phyloP scores from a whole-genome alignment of 2,888 invertebrate genomes.

The Gibbula magus region DNA sequence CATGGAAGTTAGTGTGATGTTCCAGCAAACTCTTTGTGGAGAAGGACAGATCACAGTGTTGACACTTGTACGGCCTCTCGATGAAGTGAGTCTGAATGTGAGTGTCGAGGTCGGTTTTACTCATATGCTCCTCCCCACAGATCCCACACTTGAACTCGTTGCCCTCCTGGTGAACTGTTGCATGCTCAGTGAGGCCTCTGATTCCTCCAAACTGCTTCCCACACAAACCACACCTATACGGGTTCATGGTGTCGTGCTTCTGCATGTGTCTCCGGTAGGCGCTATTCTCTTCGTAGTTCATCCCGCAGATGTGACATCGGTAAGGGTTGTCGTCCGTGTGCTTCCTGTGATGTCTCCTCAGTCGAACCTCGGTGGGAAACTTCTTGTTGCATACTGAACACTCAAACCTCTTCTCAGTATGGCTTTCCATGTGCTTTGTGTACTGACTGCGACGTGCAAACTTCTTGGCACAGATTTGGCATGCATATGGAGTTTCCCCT shows the following conservation, averaged over 20 bases:
- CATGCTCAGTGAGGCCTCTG: background rate
- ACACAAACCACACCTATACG: background rate
- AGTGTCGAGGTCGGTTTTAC: background rate
- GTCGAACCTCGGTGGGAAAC: background rate
- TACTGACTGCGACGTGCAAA: background rate
- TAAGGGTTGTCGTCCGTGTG: conserved; percentile 7
- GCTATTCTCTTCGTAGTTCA: conserved; percentile 16
- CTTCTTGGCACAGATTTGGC: background rate
- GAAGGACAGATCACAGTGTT: conserved; percentile 1
- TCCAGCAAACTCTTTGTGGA: conserved; percentile 9
- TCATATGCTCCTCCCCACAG: background rate
- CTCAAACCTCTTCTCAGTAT: background rate
- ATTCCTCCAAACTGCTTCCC: conserved; percentile 11
- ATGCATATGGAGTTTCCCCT: background rate
- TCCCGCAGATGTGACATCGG: conserved; percentile 16
- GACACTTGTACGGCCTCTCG: background rate
- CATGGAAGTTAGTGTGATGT: background rate
- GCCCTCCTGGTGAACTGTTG: conserved; percentile 1
- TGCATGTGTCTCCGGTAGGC: background rate
- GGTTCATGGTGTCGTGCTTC: background rate
- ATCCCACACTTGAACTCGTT: conserved; percentile 13
- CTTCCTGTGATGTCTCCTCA: conserved; percentile 7
- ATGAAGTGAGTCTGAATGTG: conserved; percentile 13
- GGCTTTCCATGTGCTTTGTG: conserved; percentile 13
- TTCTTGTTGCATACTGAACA: background rate